phyloP scores from a whole-genome alignment of 2,113 vertebrate genomes.

The Zosterops pallidus region DNA sequence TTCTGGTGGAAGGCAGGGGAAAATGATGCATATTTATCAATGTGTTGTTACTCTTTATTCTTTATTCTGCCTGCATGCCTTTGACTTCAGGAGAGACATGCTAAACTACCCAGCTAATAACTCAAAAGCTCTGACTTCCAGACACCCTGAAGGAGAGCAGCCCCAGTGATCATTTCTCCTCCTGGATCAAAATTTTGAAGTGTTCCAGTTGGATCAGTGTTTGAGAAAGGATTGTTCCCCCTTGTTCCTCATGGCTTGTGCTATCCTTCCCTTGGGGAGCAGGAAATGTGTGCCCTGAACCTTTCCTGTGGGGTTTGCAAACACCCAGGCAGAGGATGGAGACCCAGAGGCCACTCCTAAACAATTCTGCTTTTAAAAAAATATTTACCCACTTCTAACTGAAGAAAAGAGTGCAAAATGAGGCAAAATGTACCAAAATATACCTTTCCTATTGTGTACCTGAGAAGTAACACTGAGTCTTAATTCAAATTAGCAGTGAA shows the following conservation, averaged over 20 bases:
- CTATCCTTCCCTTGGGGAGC: background rate
- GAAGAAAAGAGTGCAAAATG: background rate
- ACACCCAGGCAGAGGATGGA: background rate
- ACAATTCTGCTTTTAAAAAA: background rate
- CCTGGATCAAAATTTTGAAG: background rate
- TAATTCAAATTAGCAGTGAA: background rate
- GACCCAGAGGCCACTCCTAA: background rate
- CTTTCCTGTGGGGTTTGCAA: background rate
- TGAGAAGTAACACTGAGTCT: background rate
- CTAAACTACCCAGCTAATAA: background rate
- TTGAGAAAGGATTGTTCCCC: background rate
- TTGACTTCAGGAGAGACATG: background rate
- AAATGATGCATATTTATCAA: background rate
- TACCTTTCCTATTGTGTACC: background rate
- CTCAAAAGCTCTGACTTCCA: background rate
- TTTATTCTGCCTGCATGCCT: background rate
- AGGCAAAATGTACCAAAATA: background rate
- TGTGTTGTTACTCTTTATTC: background rate
- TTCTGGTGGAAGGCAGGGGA: background rate
- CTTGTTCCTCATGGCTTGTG: accelerated
- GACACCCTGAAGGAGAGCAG: background rate
- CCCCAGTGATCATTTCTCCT: background rate
- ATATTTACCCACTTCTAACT: background rate
- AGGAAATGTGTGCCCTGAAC: background rate
- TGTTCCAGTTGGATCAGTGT: background rate